Evolutionary conservation across 1,140 invertebrate species (phyloP).

Genomic region (Bombus huntii): DNA sequence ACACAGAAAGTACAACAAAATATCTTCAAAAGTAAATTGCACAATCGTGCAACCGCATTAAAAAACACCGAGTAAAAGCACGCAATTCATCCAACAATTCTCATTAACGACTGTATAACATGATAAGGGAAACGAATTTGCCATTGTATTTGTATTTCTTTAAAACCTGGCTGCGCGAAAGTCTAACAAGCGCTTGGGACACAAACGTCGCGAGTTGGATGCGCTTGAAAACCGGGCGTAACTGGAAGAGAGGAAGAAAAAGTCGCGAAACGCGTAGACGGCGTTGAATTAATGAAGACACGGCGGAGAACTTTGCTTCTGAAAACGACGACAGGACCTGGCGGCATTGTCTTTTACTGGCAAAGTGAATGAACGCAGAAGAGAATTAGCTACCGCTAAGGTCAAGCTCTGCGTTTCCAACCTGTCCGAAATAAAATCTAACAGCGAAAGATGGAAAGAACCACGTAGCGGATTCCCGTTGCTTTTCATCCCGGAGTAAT

Average conservation of each 20-base stretch:
- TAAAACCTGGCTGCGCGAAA: not conserved
- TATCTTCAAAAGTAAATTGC: not conserved
- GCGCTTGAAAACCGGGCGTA: not conserved
- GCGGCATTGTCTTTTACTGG: not conserved
- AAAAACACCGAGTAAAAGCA: not conserved
- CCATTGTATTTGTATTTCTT: not conserved
- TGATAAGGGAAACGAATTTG: not conserved
- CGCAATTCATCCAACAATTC: not conserved
- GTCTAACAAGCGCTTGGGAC: not conserved
- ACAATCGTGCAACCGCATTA: not conserved
- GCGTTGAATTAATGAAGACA: slow-evolving; percentile 31
- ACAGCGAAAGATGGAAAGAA: not conserved
- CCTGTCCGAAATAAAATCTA: slow-evolving; percentile 32
- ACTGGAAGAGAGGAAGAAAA: not conserved
- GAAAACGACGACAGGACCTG: not conserved
- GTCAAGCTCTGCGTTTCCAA: not conserved
- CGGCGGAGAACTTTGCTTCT: not conserved
- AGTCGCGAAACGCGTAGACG: not conserved
- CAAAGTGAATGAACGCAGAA: slow-evolving; percentile 28
- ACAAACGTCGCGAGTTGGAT: not conserved
- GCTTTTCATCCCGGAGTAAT: slow-evolving; percentile 6
- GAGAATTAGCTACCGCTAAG: slow-evolving; percentile 25
- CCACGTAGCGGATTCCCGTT: slow-evolving; percentile 1
- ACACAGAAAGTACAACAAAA: not conserved
- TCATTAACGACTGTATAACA: not conserved